Evolutionary conservation across 2,113 vertebrate species (phyloP).

Genomic region (Ammodytes dubius): DNA sequence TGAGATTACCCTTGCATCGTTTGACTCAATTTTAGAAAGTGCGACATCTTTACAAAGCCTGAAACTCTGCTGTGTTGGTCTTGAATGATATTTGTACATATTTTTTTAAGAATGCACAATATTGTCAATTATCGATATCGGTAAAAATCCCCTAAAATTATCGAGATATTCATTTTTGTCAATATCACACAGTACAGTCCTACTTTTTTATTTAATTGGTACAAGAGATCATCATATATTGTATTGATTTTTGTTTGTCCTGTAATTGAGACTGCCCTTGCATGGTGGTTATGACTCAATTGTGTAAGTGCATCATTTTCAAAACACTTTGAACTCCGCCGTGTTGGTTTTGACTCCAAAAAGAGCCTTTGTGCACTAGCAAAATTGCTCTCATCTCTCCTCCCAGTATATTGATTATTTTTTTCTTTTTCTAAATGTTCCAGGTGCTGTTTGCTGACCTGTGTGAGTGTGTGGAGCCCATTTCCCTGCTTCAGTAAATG

Average conservation of each 20-base stretch:
- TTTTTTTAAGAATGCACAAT: no score
- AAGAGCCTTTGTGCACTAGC: slow-evolving; percentile 8
- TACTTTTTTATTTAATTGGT: neutral
- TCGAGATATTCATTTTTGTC: no score
- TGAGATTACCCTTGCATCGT: no score
- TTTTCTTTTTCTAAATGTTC: slow-evolving; percentile 57
- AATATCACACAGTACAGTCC: no score
- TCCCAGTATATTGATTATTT: slow-evolving; percentile 54
- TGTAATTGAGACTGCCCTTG: no score
- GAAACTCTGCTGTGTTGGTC: neutral
- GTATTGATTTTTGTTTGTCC: neutral
- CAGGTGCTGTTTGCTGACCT: slow-evolving; percentile 58
- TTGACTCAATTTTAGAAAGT: neutral
- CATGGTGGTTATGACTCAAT: neutral
- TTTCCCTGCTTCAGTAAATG: slow-evolving; percentile 43
- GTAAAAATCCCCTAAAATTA: no score
- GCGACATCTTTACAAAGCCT: slow-evolving; percentile 9
- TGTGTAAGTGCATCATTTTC: slow-evolving; percentile 4
- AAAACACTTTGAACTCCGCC: neutral
- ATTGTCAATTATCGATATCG: no score
- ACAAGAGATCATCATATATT: neutral
- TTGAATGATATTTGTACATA: neutral
- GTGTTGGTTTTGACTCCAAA: neutral
- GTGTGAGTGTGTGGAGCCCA: slow-evolving; percentile 39
- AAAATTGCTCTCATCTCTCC: slow-evolving; percentile 43